Percentiles rank a stretch among this genome's conserved stretches.
Evolutionary conservation across 2,888 invertebrate species (phyloP).

Genomic region (Hyles lineata): DNA sequence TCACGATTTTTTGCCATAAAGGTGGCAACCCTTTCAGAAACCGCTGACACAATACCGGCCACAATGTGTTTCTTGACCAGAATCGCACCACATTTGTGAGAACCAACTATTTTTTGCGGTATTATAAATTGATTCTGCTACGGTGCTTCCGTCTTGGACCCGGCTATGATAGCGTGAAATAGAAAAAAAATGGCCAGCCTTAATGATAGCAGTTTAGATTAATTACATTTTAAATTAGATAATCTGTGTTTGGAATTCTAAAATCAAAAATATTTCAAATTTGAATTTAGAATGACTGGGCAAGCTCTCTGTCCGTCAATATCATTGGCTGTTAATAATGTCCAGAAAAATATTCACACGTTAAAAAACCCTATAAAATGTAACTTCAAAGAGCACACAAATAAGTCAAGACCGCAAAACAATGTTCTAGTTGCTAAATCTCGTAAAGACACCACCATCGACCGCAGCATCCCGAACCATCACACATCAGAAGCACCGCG

Average conservation of each 20-base stretch:
- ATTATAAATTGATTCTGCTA: slow-evolving; percentile 54
- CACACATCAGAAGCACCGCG: slow-evolving; percentile 16
- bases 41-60: slow-evolving; percentile 64
- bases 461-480: background rate
- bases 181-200: background rate
- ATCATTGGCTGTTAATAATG: too few relatives aligned
- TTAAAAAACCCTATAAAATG: background rate
- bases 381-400: background rate
- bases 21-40: slow-evolving; percentile 77
- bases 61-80: slow-evolving; percentile 81
- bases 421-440: slow-evolving; percentile 5
- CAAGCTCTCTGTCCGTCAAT: too few relatives aligned
- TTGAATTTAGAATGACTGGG: too few relatives aligned
- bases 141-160: slow-evolving; percentile 42
- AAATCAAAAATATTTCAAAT: too few relatives aligned
- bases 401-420: background rate
- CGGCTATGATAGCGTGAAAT: slow-evolving; percentile 19
- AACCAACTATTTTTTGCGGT: slow-evolving; percentile 52
- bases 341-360: too few relatives aligned
- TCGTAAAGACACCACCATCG: background rate
- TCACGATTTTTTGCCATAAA: slow-evolving; percentile 65
- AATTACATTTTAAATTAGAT: background rate
- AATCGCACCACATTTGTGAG: slow-evolving; percentile 73
- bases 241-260: background rate
- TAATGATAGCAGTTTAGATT: background rate